A percentile compares a stretch with the other conserved stretches of the same genome.
Evolutionary conservation across 1,140 invertebrate genomes (phyloP).

Genomic region (Drosophila miranda): DNA sequence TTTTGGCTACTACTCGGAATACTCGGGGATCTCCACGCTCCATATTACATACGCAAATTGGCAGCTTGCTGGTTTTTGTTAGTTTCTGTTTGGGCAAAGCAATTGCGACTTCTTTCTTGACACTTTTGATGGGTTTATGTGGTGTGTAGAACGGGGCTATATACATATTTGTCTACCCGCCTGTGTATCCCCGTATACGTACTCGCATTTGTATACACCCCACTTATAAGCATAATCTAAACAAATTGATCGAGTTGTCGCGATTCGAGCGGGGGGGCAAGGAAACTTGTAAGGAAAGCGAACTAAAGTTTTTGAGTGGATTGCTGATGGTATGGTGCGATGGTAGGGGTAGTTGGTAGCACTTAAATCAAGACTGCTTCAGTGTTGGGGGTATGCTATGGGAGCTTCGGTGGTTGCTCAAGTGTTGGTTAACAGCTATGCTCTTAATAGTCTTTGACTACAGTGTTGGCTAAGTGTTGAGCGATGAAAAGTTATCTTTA

Average conservation of each 20-base stretch:
- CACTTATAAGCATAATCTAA: constrained; percentile 48
- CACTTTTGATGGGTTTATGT: constrained; percentile 54
- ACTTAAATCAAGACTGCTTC: background rate
- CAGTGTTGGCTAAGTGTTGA: too few species aligned
- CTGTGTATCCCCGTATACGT: constrained; percentile 1
- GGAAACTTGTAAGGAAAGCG: constrained; percentile 29
- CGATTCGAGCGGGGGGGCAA: constrained; percentile 8
- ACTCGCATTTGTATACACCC: background rate
- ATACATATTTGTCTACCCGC: background rate
- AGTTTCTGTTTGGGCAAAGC: constrained; percentile 35
- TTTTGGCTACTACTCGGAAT: constrained; percentile 1
- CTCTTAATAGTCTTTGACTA: too few species aligned
- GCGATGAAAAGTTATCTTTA: too few species aligned
- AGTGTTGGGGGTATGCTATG: too few species aligned
- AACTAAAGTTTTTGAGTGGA: constrained; percentile 4
- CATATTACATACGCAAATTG: constrained; percentile 60
- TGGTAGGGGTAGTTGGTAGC: background rate
- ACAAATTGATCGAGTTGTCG: constrained; percentile 71
- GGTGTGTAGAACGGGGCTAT: constrained; percentile 7
- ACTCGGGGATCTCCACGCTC: background rate
- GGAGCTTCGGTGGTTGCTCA: too few species aligned
- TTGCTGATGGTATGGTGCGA: background rate
- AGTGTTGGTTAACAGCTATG: too few species aligned
- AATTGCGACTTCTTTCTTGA: constrained; percentile 43
- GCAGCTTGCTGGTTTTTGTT: constrained; percentile 46